Evolutionary conservation across 2,113 vertebrate species (phyloP), one percentile per base, ranked within the genome.

Genomic region (Craseonycteris thonglongyai): DNA sequence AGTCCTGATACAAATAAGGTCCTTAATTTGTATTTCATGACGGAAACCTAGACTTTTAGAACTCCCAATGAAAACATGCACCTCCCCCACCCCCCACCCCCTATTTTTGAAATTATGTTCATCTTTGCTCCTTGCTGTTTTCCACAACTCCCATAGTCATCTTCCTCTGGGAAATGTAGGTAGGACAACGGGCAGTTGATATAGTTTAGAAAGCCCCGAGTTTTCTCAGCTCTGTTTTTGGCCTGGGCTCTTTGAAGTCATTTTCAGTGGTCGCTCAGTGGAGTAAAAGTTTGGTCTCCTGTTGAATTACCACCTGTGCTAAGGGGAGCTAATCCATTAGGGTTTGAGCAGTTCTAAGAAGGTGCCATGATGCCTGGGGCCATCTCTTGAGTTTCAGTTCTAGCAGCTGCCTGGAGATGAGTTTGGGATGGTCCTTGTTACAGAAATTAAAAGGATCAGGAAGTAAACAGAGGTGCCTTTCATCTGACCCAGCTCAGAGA

Each of bases 371-470:
- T 96, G 98, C 98, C 99, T 97, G 95, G 86, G 98, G 98, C 98
- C 93, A 97, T 96, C 98, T 99, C 98, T 99, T 98, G 98, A 98
- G 98, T 98, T 99, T 98, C 98, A 98, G 98, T 98, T 98, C 97
- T 98, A 98, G 98, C 98, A 98, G 98, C 98, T 98, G 99, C 98
- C 98, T 98, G 98, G 98, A 99, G 99, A 99, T 98, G 99, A 98
- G 99, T 98, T 97, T 51, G 80, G 98, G 98, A 99, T 98, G 99
- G 99, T 98, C 98, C 98, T 99, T 97, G 98, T 99, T 99, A 99
- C 99, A 98, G 98, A 99, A 99, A 99, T 99, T 99, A 99, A 98
- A 99, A 98, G 98, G 99, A 99, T 99, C 98, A 99, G 99, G 99
- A 99, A 99, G 98, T 99, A 99, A 99, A 99, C 98, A 99, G 98